Conservation (phyloP, 2,113 vertebrate species). For the Motacilla alba region DNA sequence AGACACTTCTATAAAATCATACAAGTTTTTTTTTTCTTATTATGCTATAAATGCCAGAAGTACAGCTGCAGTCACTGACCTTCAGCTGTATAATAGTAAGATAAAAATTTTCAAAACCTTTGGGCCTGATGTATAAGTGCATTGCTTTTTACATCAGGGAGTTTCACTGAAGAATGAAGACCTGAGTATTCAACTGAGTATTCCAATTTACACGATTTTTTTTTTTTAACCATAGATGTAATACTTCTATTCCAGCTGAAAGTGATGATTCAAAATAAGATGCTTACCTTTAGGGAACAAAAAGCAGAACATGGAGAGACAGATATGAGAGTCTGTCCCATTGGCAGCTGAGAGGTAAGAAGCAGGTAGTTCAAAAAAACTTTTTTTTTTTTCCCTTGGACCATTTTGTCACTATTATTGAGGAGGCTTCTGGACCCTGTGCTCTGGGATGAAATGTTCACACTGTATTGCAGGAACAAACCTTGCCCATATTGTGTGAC, state of each 20-base stretch:
- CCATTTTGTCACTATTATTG: not conserved
- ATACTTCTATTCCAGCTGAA: not conserved
- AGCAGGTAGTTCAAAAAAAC: not conserved
- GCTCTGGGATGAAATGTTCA: not conserved
- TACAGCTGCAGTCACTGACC: slow-evolving; percentile 21
- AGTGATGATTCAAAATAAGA: not conserved
- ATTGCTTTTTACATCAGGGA: not conserved
- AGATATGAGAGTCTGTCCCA: not conserved
- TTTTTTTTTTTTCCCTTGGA: not conserved
- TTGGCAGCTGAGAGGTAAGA: not conserved
- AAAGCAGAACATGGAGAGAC: not conserved
- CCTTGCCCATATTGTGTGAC: not conserved
- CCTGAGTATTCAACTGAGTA: not conserved
- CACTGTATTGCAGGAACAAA: not conserved
- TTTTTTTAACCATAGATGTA: not conserved
- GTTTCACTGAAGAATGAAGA: not conserved
- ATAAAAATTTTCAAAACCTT: slow-evolving; percentile 7
- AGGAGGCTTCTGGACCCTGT: not conserved
- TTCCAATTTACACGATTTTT: not conserved
- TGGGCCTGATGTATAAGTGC: not conserved
- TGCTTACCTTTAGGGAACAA: not conserved
- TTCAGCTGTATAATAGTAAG: slow-evolving; percentile 24
- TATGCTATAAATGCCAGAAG: slow-evolving; percentile 33
- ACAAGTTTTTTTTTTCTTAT: not conserved
- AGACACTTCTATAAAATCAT: slow-evolving; percentile 9